A percentile compares a stretch with the other conserved stretches of the same genome.
Conservation (phyloP, 2,797 vertebrate species). For the Onychomys arenicola region DNA sequence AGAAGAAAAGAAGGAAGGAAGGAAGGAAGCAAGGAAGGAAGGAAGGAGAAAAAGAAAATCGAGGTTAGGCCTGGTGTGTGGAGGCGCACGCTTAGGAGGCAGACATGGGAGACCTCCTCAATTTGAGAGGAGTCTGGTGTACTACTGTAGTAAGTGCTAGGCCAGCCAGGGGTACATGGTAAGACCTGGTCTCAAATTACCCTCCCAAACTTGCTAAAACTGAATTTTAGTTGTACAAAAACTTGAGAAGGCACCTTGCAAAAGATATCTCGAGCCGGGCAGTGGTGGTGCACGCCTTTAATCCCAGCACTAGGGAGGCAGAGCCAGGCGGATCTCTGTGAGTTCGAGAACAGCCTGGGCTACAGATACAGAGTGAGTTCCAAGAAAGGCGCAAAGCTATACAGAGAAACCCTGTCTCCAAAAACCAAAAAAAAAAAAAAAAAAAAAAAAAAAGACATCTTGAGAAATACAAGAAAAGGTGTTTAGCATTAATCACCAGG, state of each 20-base stretch:
- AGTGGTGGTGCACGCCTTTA: too few species aligned
- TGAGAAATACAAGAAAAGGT: background rate
- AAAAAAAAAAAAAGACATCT: too few species aligned
- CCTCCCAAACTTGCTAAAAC: conserved; percentile 21
- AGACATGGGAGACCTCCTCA: background rate
- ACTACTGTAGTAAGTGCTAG: background rate
- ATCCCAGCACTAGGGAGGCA: too few species aligned
- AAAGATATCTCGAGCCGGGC: conserved; percentile 6
- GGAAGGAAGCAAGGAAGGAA: too few species aligned
- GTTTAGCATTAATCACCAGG: background rate
- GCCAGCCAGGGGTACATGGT: background rate
- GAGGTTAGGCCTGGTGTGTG: background rate
- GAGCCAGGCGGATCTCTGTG: too few species aligned
- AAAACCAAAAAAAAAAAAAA: too few species aligned
- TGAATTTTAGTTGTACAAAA: conserved; percentile 13
- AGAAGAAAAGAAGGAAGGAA: background rate
- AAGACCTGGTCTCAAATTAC: background rate
- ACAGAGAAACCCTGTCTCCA: too few species aligned
- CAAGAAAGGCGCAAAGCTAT: too few species aligned
- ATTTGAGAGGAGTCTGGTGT: background rate
- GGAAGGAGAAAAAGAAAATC: background rate
- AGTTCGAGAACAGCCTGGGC: too few species aligned
- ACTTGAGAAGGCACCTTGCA: background rate
- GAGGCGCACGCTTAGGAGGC: background rate
- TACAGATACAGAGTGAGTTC: too few species aligned